Percentiles rank a stretch among this genome's conserved stretches.
Conservation (phyloP, 2,888 invertebrate species). For the Blastobasis lacticolella region DNA sequence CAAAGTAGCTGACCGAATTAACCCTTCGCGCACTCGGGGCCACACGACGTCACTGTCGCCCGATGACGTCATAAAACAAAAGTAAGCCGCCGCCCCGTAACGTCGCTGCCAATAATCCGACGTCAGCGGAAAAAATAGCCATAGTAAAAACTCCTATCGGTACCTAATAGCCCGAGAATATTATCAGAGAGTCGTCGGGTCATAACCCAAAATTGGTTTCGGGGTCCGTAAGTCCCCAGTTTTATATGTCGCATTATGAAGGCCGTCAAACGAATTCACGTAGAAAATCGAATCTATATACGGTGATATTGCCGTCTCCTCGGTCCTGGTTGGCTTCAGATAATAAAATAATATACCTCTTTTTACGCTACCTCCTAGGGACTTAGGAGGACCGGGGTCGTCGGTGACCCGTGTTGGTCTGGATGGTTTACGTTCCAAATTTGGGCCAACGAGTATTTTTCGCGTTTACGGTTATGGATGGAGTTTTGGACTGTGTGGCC, state of each 20-base stretch:
- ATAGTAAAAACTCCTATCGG: slow-evolving; percentile 74
- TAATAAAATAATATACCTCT: slow-evolving; percentile 73
- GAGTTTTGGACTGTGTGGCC: no score
- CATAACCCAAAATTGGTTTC: slow-evolving; percentile 76
- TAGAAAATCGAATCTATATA: slow-evolving; percentile 77
- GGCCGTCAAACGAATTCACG: slow-evolving; percentile 77
- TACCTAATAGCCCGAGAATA: slow-evolving; percentile 75
- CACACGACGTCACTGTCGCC: no score
- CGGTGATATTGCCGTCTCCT: slow-evolving; percentile 66
- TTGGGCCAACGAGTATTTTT: no score
- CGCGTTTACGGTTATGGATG: no score
- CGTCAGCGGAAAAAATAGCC: slow-evolving; percentile 73
- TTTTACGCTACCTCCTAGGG: slow-evolving; percentile 47
- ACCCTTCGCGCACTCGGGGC: no score
- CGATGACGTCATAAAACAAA: slow-evolving; percentile 60
- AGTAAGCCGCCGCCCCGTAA: slow-evolving; percentile 43
- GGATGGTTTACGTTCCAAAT: neutral
- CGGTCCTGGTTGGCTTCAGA: slow-evolving; percentile 62
- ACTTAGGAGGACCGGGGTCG: slow-evolving; percentile 29
- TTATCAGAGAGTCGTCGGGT: slow-evolving; percentile 75
- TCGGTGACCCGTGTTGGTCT: slow-evolving; percentile 23
- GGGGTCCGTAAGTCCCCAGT: slow-evolving; percentile 75
- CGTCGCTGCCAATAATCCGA: slow-evolving; percentile 64
- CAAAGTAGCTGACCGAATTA: no score
- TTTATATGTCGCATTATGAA: slow-evolving; percentile 76